Base-by-base conservation (phyloP, 1,140 invertebrate species). In the Heliconius melpomene region DNA sequence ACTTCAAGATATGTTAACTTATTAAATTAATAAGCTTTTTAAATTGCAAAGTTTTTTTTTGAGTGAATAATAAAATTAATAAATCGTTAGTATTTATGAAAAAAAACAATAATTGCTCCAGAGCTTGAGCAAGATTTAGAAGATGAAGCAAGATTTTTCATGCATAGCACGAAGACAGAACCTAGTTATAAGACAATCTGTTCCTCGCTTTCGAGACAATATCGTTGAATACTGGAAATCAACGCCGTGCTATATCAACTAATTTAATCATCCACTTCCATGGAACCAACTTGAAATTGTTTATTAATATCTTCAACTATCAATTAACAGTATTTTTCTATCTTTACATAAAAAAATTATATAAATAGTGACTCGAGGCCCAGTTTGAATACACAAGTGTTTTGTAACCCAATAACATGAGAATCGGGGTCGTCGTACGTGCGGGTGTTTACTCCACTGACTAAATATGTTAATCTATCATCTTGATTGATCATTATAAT, bases 401-500 rank as follows among this genome's bases (percentile, higher is more conserved):
- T 72, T 77, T 70, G 66, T 71, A 72, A 77, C 46, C 75, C 80
- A 86, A 83, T 87, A 83, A 83, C 81, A 83, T 74, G 73, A 73
- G 79, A 73, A 87, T 81, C 83, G 84, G 82, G 87, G 86, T 85
- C 87, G 82, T 83, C 82, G 86, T 74, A 78, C 86, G 72, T 74
- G 46, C 72, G 26, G 73, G 76, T 87, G 88, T 88, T 86, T 89
- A 84, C 84, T 80, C 83, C 50, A 72, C 77, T 82, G 36, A 40
- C 57, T 72, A 66, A 57, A 80, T 57, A 72, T 84, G 84, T 83
- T 85, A 81, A 89, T 90, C 88, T 88, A 90, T 91, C 87, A 89
- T 83, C 66, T 82, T 90, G 90, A 91, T 90, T 86, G 88, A 91
- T 90, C 82, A 46, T 79, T 84, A 52, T 79, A 46, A 52, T 79